Percentiles rank a stretch among this genome's conserved stretches.
Conservation (phyloP, 2,113 vertebrate genomes). For the Meleagris gallopavo region DNA sequence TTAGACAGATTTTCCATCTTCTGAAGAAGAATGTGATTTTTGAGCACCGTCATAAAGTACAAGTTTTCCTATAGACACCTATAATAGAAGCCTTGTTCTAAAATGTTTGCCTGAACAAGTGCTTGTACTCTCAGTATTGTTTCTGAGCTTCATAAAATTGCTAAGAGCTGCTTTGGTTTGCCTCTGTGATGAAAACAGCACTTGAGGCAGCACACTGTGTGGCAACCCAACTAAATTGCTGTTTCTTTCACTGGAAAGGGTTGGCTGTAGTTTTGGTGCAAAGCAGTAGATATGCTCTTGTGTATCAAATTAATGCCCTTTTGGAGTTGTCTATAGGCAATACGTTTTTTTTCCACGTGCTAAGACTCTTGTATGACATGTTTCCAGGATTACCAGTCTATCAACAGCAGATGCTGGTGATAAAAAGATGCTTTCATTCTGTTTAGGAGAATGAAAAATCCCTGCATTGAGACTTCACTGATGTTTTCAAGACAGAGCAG, state of each 20-base stretch:
- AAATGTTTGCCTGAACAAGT: not conserved
- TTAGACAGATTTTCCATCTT: not conserved
- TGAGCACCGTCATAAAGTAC: not conserved
- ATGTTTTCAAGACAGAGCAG: not conserved
- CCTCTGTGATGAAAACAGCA: not conserved
- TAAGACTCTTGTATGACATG: not conserved
- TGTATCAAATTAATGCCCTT: not conserved
- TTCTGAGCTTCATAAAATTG: not conserved
- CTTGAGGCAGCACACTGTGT: not conserved
- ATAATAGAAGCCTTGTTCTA: not conserved
- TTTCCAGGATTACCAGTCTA: not conserved
- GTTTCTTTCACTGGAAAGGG: not conserved
- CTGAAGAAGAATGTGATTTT: not conserved
- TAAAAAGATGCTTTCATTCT: slow-evolving; percentile 32
- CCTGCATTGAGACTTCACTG: not conserved
- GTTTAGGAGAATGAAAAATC: not conserved
- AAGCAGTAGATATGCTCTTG: not conserved
- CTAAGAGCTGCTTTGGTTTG: not conserved
- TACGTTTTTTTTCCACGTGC: fast-evolving
- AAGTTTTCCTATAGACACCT: not conserved
- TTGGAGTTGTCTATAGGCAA: not conserved
- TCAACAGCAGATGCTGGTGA: not conserved
- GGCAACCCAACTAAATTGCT: not conserved
- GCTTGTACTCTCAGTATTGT: not conserved
- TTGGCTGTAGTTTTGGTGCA: not conserved